Percentiles rank a stretch among this genome's conserved stretches.
These are phyloP conservation scores for Seira ritae DNA, from an alignment of 2,888 invertebrate species.

Conservation along the genomic window DNA sequence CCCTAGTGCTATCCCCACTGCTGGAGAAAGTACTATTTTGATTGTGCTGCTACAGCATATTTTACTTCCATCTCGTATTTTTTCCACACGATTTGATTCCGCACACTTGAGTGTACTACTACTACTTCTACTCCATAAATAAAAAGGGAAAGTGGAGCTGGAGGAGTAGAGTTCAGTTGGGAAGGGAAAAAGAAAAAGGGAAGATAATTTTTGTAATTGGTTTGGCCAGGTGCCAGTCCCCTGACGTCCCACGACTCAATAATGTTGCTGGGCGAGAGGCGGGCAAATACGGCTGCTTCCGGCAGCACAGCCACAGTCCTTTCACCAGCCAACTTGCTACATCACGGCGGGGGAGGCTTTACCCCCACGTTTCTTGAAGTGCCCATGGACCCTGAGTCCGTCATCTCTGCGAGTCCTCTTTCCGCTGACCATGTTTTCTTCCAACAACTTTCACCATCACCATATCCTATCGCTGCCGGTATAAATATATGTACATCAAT, in stretches of 20 bases:
- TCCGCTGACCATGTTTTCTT: conserved; percentile 73
- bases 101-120: too few species aligned
- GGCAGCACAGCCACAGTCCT: conserved; percentile 72
- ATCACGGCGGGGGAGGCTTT: conserved; percentile 47
- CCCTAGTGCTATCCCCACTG: too few species aligned
- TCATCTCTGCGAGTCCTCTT: conserved; percentile 72
- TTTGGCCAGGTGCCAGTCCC: conserved; percentile 73
- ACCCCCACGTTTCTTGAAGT: conserved; percentile 71
- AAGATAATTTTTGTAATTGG: conserved; percentile 72
- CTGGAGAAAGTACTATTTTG: too few species aligned
- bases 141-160: too few species aligned
- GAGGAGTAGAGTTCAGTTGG: too few species aligned
- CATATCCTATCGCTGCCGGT: conserved; percentile 69
- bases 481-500: too few species aligned
- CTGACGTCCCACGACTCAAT: conserved; percentile 71
- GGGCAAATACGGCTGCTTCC: conserved; percentile 71
- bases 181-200: conserved; percentile 54
- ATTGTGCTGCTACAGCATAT: too few species aligned
- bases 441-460: conserved; percentile 69
- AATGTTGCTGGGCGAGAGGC: conserved; percentile 67
- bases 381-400: conserved; percentile 72
- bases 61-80: too few species aligned
- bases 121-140: too few species aligned
- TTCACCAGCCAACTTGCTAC: conserved; percentile 70
- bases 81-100: conserved; percentile 58